phyloP scores from a whole-genome alignment of 2,113 vertebrate species.

The Maccullochella peelii region DNA sequence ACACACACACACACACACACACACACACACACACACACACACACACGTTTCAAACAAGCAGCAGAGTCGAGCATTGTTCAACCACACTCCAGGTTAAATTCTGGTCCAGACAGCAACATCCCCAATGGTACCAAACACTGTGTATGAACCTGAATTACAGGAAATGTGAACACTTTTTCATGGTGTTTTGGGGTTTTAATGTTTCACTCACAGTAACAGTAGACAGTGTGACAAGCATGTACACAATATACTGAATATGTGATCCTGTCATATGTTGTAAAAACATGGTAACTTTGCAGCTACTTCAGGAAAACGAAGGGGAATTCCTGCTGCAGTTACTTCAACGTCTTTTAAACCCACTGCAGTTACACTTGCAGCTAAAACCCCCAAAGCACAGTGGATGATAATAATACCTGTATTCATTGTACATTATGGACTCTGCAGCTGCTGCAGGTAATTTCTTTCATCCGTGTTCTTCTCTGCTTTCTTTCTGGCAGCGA shows the following conservation, averaged over 20 bases:
- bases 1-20: constrained; percentile 10
- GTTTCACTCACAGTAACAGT: neutral
- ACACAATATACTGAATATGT: neutral
- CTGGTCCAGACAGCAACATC: too few species aligned
- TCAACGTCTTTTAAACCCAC: neutral
- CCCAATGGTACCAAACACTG: too few species aligned
- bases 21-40: constrained; percentile 18
- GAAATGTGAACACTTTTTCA: too few species aligned
- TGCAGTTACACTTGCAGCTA: neutral
- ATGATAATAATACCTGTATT: neutral
- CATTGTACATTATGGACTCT: neutral
- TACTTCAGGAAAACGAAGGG: neutral
- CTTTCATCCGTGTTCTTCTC: neutral
- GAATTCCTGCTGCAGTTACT: too few species aligned
- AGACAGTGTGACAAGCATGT: neutral
- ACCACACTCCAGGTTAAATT: too few species aligned
- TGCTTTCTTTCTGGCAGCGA: neutral
- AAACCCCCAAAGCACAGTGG: neutral
- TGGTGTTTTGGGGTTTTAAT: neutral
- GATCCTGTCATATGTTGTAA: neutral
- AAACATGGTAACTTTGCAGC: neutral
- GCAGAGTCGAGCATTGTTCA: too few species aligned
- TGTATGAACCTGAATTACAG: too few species aligned
- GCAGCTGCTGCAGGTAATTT: neutral
- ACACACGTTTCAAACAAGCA: neutral